Evolutionary conservation across 2,797 vertebrate species (phyloP).

Genomic region (Sylvia borin): DNA sequence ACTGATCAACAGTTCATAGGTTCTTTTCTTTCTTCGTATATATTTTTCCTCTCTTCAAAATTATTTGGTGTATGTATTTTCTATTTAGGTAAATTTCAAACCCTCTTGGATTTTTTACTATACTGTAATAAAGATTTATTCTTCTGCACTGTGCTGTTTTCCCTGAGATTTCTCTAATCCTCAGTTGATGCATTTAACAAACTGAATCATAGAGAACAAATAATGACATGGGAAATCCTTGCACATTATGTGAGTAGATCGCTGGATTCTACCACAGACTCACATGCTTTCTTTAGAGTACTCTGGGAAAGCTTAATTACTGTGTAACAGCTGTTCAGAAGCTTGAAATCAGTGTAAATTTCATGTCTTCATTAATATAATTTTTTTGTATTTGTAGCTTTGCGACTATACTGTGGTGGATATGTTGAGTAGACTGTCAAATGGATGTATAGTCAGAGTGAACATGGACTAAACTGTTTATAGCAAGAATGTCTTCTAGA

Average conservation of each 20-base stretch:
- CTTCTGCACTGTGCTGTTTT: neutral
- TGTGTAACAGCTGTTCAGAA: neutral
- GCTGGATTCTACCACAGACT: neutral
- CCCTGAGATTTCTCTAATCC: neutral
- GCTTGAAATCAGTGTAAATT: neutral
- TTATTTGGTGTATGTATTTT: neutral
- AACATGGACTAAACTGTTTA: neutral
- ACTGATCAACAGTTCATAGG: neutral
- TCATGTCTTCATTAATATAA: neutral
- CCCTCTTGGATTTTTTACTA: neutral
- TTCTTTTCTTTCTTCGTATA: neutral
- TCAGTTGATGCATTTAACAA: neutral
- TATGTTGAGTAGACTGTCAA: neutral
- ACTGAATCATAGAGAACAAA: neutral
- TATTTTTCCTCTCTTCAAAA: neutral
- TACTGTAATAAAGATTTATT: neutral
- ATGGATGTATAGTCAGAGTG: neutral
- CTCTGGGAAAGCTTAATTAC: neutral
- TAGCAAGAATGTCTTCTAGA: neutral
- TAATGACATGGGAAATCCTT: neutral
- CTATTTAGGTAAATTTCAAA: neutral
- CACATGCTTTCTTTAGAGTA: neutral
- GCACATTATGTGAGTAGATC: neutral
- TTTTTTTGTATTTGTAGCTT: neutral
- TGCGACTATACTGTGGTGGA: neutral